A percentile compares a stretch with the other conserved stretches of the same genome.
Evolutionary conservation across 2,888 invertebrate genomes (phyloP).

Genomic region (Pollenia amentaria): DNA sequence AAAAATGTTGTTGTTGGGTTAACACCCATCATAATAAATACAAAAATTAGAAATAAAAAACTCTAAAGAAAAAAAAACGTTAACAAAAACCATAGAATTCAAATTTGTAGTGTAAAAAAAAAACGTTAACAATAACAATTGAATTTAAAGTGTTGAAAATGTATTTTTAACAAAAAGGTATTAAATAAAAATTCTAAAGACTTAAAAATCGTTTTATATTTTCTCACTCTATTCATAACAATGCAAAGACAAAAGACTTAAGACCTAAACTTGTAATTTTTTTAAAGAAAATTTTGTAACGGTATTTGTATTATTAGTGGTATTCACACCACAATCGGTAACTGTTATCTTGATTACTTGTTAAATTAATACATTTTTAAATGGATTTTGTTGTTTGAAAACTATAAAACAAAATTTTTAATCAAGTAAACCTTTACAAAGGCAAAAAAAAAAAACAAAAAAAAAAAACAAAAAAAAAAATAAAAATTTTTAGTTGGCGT

Average conservation of each 20-base stretch:
- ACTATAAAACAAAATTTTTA: no score
- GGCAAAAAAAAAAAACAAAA: no score
- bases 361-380: no score
- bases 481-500: no score
- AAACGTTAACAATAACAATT: constrained; percentile 22
- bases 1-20: constrained; percentile 58
- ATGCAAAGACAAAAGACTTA: constrained; percentile 68
- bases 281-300: no score
- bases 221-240: background rate
- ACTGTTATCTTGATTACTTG: no score
- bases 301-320: no score
- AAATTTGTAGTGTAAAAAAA: constrained; percentile 1
- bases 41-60: constrained; percentile 8
- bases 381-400: no score
- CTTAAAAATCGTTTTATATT: background rate
- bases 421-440: no score
- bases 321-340: no score
- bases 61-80: background rate
- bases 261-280: constrained; percentile 32
- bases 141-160: constrained; percentile 52
- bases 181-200: background rate
- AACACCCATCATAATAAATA: constrained; percentile 59
- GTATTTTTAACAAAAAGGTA: constrained; percentile 36
- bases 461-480: no score
- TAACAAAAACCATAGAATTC: constrained; percentile 33